These are phyloP conservation scores for Acronicta alni DNA, from an alignment of 2,888 invertebrate genomes.

Conservation along the genomic window DNA sequence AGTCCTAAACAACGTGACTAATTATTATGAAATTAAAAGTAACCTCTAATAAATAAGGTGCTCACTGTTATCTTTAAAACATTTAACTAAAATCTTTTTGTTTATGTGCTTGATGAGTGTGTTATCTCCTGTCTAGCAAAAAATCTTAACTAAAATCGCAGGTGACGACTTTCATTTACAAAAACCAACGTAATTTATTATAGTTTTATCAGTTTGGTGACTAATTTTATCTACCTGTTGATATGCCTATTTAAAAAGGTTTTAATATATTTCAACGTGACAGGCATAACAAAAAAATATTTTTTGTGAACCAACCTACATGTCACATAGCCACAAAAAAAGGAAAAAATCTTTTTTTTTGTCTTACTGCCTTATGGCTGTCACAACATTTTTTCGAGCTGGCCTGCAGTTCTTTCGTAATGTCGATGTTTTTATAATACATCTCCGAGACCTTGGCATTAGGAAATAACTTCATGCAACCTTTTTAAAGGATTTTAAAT, in stretches of 20 bases:
- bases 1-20: neutral
- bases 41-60: neutral
- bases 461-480: slow-evolving; percentile 47
- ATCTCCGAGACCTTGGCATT: slow-evolving; percentile 48
- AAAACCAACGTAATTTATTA: slow-evolving; percentile 2
- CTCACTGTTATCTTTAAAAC: neutral
- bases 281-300: slow-evolving; percentile 32
- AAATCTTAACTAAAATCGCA: slow-evolving; percentile 1
- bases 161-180: slow-evolving; percentile 3
- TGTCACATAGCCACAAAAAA: slow-evolving; percentile 44
- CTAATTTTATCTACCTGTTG: slow-evolving; percentile 36
- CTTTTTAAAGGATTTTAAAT: slow-evolving; percentile 37
- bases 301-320: slow-evolving; percentile 11
- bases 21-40: neutral
- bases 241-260: slow-evolving; percentile 31
- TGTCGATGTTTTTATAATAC: slow-evolving; percentile 38
- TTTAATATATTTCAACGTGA: slow-evolving; percentile 29
- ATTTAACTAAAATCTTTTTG: neutral
- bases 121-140: neutral
- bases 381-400: slow-evolving; percentile 47
- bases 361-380: slow-evolving; percentile 21
- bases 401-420: slow-evolving; percentile 36
- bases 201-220: slow-evolving; percentile 14
- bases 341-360: slow-evolving; percentile 18
- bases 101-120: neutral